A percentile compares a stretch with the other conserved stretches of the same genome.
Evolutionary conservation across 2,888 invertebrate species (phyloP).

Genomic region (Drosophila prostipennis): DNA sequence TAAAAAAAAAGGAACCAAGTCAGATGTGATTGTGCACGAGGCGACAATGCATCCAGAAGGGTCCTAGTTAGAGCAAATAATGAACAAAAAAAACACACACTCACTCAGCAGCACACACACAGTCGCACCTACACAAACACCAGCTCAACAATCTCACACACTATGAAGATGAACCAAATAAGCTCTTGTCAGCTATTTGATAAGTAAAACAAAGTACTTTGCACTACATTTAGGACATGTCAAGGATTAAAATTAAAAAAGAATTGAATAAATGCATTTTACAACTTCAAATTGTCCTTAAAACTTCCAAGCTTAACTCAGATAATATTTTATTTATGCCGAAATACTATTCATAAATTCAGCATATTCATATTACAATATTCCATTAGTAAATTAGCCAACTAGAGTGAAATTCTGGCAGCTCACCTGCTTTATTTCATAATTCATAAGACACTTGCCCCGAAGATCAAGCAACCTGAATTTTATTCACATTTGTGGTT

Average conservation of each 20-base stretch:
- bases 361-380: constrained; percentile 1
- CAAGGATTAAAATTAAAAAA: background rate
- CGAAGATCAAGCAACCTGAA: constrained; percentile 6
- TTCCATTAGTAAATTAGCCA: constrained; percentile 34
- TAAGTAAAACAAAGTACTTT: constrained; percentile 20
- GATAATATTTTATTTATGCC: background rate
- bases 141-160: background rate
- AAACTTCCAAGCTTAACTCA: background rate
- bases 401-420: constrained; percentile 1
- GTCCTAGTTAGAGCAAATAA: constrained; percentile 26
- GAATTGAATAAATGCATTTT: too few relatives aligned
- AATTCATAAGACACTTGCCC: constrained; percentile 22
- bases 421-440: constrained; percentile 35
- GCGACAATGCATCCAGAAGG: constrained; percentile 32
- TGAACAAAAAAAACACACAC: constrained; percentile 5
- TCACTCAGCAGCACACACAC: background rate
- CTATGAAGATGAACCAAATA: constrained; percentile 5
- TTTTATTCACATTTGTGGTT: constrained; percentile 40
- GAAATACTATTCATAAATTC: background rate
- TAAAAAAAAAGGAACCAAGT: background rate
- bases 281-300: background rate
- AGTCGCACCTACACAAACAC: background rate
- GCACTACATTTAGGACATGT: constrained; percentile 2
- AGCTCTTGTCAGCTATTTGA: constrained; percentile 11
- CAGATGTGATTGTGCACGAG: constrained; percentile 40